Conservation (phyloP, 2,113 vertebrate species). For the Barnardius zonarius region DNA sequence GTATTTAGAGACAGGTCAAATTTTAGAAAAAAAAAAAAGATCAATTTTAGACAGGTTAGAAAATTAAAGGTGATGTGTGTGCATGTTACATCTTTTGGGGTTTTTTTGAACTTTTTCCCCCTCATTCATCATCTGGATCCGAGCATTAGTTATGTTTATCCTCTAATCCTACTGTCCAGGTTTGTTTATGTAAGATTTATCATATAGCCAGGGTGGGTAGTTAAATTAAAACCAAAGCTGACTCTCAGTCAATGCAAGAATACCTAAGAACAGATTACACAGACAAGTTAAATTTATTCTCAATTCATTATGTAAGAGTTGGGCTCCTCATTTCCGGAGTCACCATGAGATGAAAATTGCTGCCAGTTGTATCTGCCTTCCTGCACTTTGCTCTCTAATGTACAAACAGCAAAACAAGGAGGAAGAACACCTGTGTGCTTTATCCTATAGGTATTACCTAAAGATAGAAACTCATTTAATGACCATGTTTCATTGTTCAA, state of each 20-base stretch:
- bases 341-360: neutral
- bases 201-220: neutral
- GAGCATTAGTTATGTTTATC: conserved; percentile 54
- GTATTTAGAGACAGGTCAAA: neutral
- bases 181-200: conserved; percentile 50
- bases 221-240: conserved; percentile 40
- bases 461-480: neutral
- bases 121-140: neutral
- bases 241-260: neutral
- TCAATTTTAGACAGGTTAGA: neutral
- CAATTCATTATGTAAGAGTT: neutral
- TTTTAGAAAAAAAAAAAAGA: neutral
- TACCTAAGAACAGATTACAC: neutral
- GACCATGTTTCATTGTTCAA: neutral
- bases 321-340: neutral
- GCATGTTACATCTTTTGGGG: neutral
- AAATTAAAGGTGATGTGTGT: neutral
- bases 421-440: neutral
- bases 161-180: conserved; percentile 58
- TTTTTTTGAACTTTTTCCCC: neutral
- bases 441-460: neutral
- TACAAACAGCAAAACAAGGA: neutral
- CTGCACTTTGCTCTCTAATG: neutral
- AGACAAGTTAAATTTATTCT: neutral
- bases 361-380: neutral